Conservation (phyloP, 2,888 invertebrate genomes). For the Hemistola chrysoprasaria region DNA sequence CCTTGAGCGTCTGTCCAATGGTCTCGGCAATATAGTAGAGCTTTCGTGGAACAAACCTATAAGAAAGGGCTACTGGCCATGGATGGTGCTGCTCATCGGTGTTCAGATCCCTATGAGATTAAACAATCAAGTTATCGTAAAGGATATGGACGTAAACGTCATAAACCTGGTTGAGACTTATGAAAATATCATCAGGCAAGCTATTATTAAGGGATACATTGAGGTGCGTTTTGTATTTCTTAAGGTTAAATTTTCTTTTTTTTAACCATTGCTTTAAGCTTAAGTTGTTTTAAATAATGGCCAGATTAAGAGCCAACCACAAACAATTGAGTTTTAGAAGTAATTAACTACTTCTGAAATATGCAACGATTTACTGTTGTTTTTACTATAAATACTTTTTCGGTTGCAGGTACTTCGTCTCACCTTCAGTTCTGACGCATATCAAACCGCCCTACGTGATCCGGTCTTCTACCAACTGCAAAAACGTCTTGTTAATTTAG, state of each 20-base stretch:
- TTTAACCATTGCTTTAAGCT: too few species aligned
- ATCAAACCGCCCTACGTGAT: conserved; percentile 86
- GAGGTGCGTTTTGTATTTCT: conserved; percentile 59
- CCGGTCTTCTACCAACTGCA: conserved; percentile 88
- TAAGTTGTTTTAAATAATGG: too few species aligned
- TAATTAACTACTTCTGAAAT: too few species aligned
- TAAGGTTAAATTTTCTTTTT: too few species aligned
- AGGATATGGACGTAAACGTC: conserved; percentile 49
- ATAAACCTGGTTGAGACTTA: conserved; percentile 58
- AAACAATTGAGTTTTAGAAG: too few species aligned
- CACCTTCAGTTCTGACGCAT: conserved; percentile 84
- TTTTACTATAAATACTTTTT: conserved; percentile 19
- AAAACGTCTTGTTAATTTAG: conserved; percentile 81
- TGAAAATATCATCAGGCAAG: conserved; percentile 81
- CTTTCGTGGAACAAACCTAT: conserved; percentile 70
- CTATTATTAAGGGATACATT: conserved; percentile 79
- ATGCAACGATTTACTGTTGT: too few species aligned
- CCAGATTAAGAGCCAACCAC: too few species aligned
- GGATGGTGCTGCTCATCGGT: conserved; percentile 79
- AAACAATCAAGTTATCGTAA: conserved; percentile 61
- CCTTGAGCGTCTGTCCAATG: conserved; percentile 77
- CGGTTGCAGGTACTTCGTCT: conserved; percentile 69
- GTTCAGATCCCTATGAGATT: conserved; percentile 76
- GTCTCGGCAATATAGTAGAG: conserved; percentile 63
- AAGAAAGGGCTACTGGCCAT: conserved; percentile 81